Evolutionary conservation across 2,888 invertebrate genomes (phyloP).

Genomic region (Synergus itoensis): DNA sequence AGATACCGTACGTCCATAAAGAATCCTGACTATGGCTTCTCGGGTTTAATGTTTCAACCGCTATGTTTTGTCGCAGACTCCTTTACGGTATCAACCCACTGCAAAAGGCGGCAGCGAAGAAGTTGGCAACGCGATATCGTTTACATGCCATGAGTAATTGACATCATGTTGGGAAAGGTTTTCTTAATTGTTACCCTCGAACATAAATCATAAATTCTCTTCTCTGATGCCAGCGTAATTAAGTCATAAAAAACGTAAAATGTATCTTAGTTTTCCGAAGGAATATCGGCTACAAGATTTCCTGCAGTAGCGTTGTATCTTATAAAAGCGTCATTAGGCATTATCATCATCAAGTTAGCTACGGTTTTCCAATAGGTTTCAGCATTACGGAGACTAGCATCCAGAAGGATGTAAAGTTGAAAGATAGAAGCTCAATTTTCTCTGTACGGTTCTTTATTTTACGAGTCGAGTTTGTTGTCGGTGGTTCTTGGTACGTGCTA

Average conservation of each 20-base stretch:
- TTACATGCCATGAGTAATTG: slow-evolving; percentile 36
- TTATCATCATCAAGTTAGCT: slow-evolving; percentile 13
- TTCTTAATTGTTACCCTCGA: slow-evolving; percentile 25
- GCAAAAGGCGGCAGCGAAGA: slow-evolving; percentile 24
- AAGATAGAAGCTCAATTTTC: slow-evolving; percentile 47
- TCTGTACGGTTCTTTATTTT: slow-evolving; percentile 49
- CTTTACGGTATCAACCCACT: slow-evolving; percentile 44
- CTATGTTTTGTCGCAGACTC: slow-evolving; percentile 55
- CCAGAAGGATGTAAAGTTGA: background rate
- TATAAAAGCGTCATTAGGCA: background rate
- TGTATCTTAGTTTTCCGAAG: background rate
- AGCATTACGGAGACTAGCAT: background rate
- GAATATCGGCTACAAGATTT: background rate
- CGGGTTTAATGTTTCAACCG: slow-evolving; percentile 55
- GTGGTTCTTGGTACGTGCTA: slow-evolving; percentile 32
- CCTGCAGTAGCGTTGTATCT: background rate
- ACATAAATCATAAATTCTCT: background rate
- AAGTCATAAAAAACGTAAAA: background rate
- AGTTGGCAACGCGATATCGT: slow-evolving; percentile 33
- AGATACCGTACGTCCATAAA: slow-evolving; percentile 53
- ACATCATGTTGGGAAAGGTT: slow-evolving; percentile 20
- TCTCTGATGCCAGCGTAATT: background rate
- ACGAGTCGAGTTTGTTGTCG: slow-evolving; percentile 40
- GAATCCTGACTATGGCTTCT: slow-evolving; percentile 52
- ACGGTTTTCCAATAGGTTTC: background rate